Evolutionary conservation across 2,888 invertebrate species (phyloP), one percentile per base, ranked within the genome.

Genomic region (Amorpha juglandis): DNA sequence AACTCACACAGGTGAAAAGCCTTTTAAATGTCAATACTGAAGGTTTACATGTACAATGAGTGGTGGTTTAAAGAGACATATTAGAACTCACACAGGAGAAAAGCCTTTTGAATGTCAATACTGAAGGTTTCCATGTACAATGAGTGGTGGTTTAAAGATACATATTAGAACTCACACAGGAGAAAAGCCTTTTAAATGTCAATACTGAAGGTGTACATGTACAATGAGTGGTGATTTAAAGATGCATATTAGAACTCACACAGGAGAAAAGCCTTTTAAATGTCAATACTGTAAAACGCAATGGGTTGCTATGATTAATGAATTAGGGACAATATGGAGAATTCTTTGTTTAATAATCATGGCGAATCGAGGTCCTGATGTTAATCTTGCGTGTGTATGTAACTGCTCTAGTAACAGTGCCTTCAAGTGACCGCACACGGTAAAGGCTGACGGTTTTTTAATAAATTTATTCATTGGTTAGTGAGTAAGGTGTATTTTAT

Each of bases 381-480:
- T 14, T 45, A 45, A 27, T 9, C 19, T 11, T 19, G 55, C n/a
- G 14, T 47, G 33, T 63, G 47, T 63, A 48, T 33, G n/a, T 0
- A 48, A 33, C 12, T 63, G 47, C 21, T 55, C 16, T 16, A 8
- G 48, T 45, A 48, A 73, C 71, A 79, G 81, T 86, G 86, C 86
- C 84, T 85, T 85, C 71, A 68, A 65, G 67, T 74, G 70, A 68
- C 65, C 66, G 71, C 76, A 76, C 76, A 76, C 74, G 68, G 68
- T 73, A 65, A 74, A 78, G 75, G 73, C 75, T 79, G 75, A 77
- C 75, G 69, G 70, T 55, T 72, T 84, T 84, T 82, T 70, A 75
- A 80, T 73, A 70, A 68, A 74, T 77, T 84, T 83, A n/a, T 80
- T 80, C 70, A 74, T 74, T 65, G 76, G 76, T 74, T 45, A 84